These are phyloP conservation scores for Archips crataeganus DNA, from an alignment of 2,888 invertebrate species.

Conservation along the genomic window DNA sequence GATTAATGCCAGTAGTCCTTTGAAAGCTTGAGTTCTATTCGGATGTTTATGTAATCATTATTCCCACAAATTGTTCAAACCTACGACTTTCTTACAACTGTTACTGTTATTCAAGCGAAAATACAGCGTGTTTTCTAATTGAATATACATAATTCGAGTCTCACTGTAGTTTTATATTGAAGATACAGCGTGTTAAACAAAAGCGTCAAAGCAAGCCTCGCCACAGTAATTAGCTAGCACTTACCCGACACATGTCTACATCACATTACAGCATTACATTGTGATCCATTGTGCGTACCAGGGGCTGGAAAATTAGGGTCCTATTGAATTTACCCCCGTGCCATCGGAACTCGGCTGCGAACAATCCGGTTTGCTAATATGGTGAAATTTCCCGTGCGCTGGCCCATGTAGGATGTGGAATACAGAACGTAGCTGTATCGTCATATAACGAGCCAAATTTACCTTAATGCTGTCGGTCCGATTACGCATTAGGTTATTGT, in stretches of 20 bases:
- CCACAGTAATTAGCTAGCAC: slow-evolving; percentile 21
- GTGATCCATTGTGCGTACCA: slow-evolving; percentile 52
- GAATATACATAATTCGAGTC: no score
- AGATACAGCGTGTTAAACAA: not conserved
- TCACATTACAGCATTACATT: slow-evolving; percentile 36
- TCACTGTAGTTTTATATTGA: not conserved
- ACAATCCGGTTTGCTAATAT: slow-evolving; percentile 66
- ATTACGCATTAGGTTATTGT: slow-evolving; percentile 7
- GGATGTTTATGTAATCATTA: no score
- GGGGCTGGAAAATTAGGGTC: slow-evolving; percentile 61
- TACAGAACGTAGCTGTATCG: slow-evolving; percentile 1
- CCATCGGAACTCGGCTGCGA: slow-evolving; percentile 53
- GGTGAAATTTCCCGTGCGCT: slow-evolving; percentile 52
- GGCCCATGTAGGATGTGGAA: not conserved
- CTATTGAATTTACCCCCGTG: slow-evolving; percentile 61
- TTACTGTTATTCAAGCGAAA: not conserved
- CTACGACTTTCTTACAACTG: not conserved
- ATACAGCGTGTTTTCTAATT: no score
- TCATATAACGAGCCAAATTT: slow-evolving; percentile 13
- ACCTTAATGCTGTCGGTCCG: slow-evolving; percentile 5
- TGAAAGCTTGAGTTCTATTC: no score
- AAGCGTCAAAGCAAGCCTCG: slow-evolving; percentile 15
- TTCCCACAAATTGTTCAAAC: not conserved
- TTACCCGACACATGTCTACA: slow-evolving; percentile 30
- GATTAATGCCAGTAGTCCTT: no score